phyloP scores from a whole-genome alignment of 2,888 invertebrate species.

The Pegoplata infirma region DNA sequence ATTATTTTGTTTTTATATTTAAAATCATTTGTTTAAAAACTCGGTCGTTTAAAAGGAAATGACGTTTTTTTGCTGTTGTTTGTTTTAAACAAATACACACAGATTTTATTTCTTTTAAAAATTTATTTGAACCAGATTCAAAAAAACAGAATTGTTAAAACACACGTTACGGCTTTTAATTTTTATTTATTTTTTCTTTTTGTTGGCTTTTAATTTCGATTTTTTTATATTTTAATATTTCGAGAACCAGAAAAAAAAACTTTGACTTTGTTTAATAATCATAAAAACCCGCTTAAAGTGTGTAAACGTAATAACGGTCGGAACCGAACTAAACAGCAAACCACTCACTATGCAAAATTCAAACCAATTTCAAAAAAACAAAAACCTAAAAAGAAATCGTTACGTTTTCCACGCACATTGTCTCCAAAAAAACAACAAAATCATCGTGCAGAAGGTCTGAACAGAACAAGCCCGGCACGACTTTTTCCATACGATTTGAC shows the following conservation, averaged over 20 bases:
- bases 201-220: constrained; percentile 18
- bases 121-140: constrained; percentile 20
- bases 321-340: constrained; percentile 69
- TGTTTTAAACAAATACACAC: neutral
- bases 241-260: neutral
- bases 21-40: constrained; percentile 11
- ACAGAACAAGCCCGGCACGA: too few species aligned
- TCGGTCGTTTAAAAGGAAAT: neutral
- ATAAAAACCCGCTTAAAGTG: constrained; percentile 64
- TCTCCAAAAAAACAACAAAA: constrained; percentile 41
- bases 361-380: constrained; percentile 31
- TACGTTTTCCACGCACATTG: constrained; percentile 56
- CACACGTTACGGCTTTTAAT: neutral
- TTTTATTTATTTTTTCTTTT: constrained; percentile 1
- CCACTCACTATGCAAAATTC: constrained; percentile 47
- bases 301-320: constrained; percentile 72
- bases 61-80: neutral
- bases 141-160: neutral
- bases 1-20: constrained; percentile 13
- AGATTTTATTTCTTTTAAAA: constrained; percentile 3
- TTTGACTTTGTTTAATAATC: neutral
- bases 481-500: too few species aligned
- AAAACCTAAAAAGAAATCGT: constrained; percentile 31
- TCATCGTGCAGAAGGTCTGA: too few species aligned
- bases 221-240: constrained; percentile 20